Evolutionary conservation across 2,797 vertebrate genomes (phyloP), one percentile per base, ranked within the genome.

Genomic region (Tragelaphus eurycerus): DNA sequence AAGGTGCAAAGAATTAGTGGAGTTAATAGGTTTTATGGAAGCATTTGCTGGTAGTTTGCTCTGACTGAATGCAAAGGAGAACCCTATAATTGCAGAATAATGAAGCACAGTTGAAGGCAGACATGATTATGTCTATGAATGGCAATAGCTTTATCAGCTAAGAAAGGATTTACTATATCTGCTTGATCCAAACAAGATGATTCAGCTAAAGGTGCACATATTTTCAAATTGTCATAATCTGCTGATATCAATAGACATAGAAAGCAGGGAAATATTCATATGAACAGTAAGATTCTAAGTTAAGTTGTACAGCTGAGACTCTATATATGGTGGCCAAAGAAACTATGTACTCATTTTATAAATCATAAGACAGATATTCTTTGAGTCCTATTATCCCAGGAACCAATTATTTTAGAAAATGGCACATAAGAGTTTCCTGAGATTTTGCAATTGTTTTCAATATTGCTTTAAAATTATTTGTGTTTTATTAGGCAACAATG

Each of bases 11-110:
- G 55, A 95, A 90, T 96, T 94, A 93, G 38, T 86, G 89, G 87
- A 96, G 78, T 83, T 98, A 97, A 97, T 85, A 91, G 79, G n/a
- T 96, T 97, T 97, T 94, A 95, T 96, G 83, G 86, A 97, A 93
- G 50, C 27, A 94, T 96, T 97, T 96, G 27, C 76, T 93, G 38
- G 12, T 94, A 83, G 86, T 96, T 96, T 94, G 57, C n/a, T 97
- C 87, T 90, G 17, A 83, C 62, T 94, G 82, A 90, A 91, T 81
- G 29, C 88, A 94, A 96, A 95, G 90, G 43, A n/a, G 89, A 88
- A 92, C 86, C 54, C 34, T 79, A 27, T 96, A 97, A 94, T 90
- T 96, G 21, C 46, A 96, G 95, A 93, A 95, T 94, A 96, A 93
- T 93, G 91, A 95, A 93, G 83, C 50, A 54, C 13, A 93, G n/a